These are phyloP conservation scores for Phasianus colchicus DNA, from an alignment of 2,113 vertebrate genomes.

Conservation along the genomic window DNA sequence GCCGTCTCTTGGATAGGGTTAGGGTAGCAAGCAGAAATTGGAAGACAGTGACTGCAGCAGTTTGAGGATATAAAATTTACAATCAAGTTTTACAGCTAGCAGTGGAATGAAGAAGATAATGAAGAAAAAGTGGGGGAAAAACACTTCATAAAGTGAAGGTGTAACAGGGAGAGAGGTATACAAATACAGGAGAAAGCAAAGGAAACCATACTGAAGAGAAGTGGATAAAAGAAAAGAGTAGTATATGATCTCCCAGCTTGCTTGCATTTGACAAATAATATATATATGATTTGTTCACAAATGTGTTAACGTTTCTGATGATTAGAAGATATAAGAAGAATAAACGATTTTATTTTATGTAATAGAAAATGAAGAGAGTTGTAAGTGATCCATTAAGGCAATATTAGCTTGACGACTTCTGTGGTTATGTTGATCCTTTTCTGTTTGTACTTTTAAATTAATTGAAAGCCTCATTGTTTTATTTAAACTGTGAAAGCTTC, in stretches of 20 bases:
- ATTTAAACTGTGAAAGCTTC: slow-evolving; percentile 88
- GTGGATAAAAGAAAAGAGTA: neutral
- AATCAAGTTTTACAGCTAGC: neutral
- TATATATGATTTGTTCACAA: neutral
- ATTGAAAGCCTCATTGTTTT: slow-evolving; percentile 89
- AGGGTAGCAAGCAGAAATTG: neutral
- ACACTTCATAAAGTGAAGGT: neutral
- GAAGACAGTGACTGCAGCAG: neutral
- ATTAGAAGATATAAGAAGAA: neutral
- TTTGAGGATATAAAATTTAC: neutral
- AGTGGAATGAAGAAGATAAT: neutral
- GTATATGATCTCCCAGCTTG: neutral
- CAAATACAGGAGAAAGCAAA: neutral
- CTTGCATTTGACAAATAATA: neutral
- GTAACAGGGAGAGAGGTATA: neutral
- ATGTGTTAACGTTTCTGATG: neutral
- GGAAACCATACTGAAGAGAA: neutral
- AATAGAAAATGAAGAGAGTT: neutral
- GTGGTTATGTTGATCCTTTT: slow-evolving; percentile 64
- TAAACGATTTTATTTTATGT: neutral
- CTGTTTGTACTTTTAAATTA: slow-evolving; percentile 83
- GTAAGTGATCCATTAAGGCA: neutral
- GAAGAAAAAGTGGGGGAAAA: neutral
- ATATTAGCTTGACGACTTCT: neutral
- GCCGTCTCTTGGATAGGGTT: neutral